A percentile compares a stretch with the other conserved stretches of the same genome.
Conservation (phyloP, 2,113 vertebrate species). For the Pedetes capensis region DNA sequence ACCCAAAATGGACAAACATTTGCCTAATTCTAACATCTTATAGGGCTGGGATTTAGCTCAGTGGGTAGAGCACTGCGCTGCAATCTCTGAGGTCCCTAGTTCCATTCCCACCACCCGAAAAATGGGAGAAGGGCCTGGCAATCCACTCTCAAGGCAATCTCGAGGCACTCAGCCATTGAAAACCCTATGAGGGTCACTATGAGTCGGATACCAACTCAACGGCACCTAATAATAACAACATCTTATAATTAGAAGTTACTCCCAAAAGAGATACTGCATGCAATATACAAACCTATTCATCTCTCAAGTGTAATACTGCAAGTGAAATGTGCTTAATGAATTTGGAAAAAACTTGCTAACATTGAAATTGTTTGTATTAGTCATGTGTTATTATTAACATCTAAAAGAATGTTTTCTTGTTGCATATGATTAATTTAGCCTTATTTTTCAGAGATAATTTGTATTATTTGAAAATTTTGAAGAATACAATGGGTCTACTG, state of each 20-base stretch:
- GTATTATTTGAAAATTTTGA: constrained; percentile 24
- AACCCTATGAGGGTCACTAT: too few species aligned
- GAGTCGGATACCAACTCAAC: too few species aligned
- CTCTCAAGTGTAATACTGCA: background rate
- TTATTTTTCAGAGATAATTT: constrained; percentile 18
- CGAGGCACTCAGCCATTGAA: too few species aligned
- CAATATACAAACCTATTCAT: background rate
- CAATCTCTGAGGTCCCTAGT: too few species aligned
- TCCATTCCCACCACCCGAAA: too few species aligned
- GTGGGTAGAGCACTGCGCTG: too few species aligned
- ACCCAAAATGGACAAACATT: background rate
- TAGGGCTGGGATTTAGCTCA: too few species aligned
- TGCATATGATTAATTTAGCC: background rate
- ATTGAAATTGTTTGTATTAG: background rate
- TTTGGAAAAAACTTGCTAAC: background rate
- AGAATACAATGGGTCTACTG: background rate
- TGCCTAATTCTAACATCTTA: background rate
- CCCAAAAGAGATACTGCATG: background rate
- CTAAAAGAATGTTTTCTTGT: background rate
- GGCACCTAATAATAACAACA: too few species aligned
- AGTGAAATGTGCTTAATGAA: background rate
- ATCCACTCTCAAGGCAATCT: too few species aligned
- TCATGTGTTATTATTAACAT: background rate
- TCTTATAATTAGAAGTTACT: background rate
- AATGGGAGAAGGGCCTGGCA: too few species aligned